These are phyloP conservation scores for Bibio marci DNA, from an alignment of 2,888 invertebrate species.

Conservation along the genomic window DNA sequence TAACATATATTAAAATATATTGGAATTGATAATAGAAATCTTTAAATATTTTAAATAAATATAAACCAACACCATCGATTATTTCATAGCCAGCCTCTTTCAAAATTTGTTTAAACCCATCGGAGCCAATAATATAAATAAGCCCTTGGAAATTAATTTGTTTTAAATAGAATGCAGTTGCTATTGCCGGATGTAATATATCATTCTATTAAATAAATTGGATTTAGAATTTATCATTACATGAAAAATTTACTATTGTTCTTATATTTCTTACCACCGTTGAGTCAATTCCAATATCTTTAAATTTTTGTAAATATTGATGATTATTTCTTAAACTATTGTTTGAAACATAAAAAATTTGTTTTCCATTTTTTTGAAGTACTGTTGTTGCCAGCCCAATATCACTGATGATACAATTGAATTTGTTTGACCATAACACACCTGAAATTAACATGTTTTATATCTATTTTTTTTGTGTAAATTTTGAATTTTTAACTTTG, in stretches of 20 bases:
- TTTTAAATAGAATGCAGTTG: constrained; percentile 30
- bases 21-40: not conserved
- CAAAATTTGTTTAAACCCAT: constrained; percentile 21
- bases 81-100: constrained; percentile 26
- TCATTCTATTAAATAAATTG: constrained; percentile 18
- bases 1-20: too few relatives aligned
- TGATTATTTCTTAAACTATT: constrained; percentile 23
- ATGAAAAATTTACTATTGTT: too few relatives aligned
- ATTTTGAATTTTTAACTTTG: too few relatives aligned
- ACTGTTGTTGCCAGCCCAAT: constrained; percentile 22
- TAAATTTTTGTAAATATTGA: constrained; percentile 19
- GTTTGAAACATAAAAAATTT: constrained; percentile 26
- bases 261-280: constrained; percentile 17
- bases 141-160: constrained; percentile 27
- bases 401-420: constrained; percentile 16
- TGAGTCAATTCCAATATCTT: constrained; percentile 17
- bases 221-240: not conserved
- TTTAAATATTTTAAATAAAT: not conserved
- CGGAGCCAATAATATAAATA: constrained; percentile 26
- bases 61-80: constrained; percentile 23
- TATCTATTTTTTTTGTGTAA: too few relatives aligned
- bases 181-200: constrained; percentile 28
- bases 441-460: too few relatives aligned
- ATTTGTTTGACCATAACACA: constrained; percentile 27
- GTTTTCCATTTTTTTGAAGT: constrained; percentile 26